Base-by-base conservation (phyloP, 1,140 invertebrate species). In the Thaumatotibia leucotreta region DNA sequence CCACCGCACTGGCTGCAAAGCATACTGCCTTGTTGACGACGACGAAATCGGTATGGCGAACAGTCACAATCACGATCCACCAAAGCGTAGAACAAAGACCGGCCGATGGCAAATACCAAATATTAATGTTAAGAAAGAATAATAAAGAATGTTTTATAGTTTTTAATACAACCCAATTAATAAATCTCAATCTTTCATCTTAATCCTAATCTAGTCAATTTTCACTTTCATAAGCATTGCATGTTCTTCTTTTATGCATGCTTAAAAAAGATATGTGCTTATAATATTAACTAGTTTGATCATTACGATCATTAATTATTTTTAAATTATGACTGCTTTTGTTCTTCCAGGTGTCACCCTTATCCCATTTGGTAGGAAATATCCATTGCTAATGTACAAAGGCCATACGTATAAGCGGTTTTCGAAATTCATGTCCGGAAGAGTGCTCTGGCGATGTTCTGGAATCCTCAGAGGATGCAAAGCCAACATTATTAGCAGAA, bases 401-500 rank as follows among this genome's bases (percentile, higher is more conserved):
- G 71, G 70, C 11, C 77, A 77, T 58, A 79, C 79, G 0, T 79
- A 68, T 70, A 79, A 75, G 29, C 67, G 68, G 29, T 73, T 74
- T 11, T 65, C 66, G 50, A 64, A 65, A 20, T 66, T 70, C 6
- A 61, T 64, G 0, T 69, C 68, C 0, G 79, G 74, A 2, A 78
- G 72, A 23, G 67, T 79, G 1, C 62, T 74, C 8, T 79, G 79
- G 77, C 74, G 77, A 61, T 80, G 74, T 54, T 77, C 77, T 0
- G 68, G 69, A 20, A 58, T 75, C 11, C 50, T 66, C 6, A 66
- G 70, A 11, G 79, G 77, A 0, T 82, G 79, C 54, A 82, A 76
- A 64, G 68, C 75, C 4, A 74, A 61, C 10, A 62, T 82, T 1
- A 64, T 75, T 22, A 82, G 72, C 17, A 61, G 14, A 22, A 64